Percentiles rank a stretch among this genome's conserved stretches.
phyloP scores from a whole-genome alignment of 2,797 vertebrate genomes.

The Pantherophis vulpinus region DNA sequence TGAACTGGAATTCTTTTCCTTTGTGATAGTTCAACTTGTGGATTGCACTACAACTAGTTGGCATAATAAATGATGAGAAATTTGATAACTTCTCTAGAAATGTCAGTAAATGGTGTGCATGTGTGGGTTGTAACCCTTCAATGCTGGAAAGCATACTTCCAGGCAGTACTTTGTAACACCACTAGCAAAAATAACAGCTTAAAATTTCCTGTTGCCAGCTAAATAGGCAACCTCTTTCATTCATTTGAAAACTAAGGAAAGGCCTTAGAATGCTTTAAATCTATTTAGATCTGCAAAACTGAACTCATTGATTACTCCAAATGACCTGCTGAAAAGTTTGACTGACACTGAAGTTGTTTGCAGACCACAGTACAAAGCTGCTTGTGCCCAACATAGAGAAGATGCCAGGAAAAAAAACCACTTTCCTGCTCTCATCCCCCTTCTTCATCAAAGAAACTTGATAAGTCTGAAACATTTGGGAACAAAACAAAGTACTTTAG shows the following conservation, averaged over 20 bases:
- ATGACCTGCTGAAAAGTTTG: neutral
- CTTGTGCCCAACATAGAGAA: neutral
- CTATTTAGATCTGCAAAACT: neutral
- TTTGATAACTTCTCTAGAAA: slow-evolving; percentile 30
- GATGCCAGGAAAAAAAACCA: neutral
- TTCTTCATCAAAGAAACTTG: neutral
- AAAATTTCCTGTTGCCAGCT: neutral
- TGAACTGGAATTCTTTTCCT: neutral
- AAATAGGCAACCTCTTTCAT: neutral
- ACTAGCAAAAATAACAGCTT: neutral
- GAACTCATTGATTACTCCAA: neutral
- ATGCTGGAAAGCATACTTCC: neutral
- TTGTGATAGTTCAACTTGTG: neutral
- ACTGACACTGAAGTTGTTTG: neutral
- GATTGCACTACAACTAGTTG: slow-evolving; percentile 14
- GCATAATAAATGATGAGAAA: slow-evolving; percentile 19
- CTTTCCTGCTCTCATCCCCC: neutral
- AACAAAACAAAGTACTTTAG: neutral
- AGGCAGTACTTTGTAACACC: neutral
- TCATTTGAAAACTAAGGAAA: neutral
- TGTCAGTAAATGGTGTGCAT: neutral
- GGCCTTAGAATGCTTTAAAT: neutral
- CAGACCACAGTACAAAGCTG: neutral
- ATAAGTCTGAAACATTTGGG: neutral
- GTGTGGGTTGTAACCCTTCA: neutral